These are phyloP conservation scores for Conchocele bisecta DNA, from an alignment of 2,888 invertebrate genomes.

Conservation along the genomic window DNA sequence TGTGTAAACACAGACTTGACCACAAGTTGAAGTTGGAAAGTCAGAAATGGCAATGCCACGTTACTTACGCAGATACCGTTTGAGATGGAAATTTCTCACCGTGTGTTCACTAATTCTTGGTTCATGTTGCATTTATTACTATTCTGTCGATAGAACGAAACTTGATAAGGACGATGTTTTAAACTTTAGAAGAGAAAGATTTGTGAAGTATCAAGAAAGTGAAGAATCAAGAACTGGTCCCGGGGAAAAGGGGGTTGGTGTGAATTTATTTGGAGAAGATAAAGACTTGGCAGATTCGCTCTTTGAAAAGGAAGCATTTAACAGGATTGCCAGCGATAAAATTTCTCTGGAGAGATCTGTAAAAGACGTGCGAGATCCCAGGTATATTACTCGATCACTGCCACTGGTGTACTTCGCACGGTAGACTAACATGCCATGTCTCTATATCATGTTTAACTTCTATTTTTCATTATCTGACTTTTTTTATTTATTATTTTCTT, in stretches of 20 bases:
- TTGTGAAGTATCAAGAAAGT: conserved; percentile 59
- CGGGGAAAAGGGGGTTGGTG: conserved; percentile 79
- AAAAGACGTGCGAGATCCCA: conserved; percentile 86
- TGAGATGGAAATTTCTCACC: conserved; percentile 62
- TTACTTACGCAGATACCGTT: conserved; percentile 59
- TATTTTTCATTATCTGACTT: too few relatives aligned
- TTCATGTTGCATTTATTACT: conserved; percentile 42
- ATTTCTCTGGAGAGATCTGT: conserved; percentile 92
- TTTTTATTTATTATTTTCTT: too few relatives aligned
- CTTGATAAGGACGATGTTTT: conserved; percentile 34
- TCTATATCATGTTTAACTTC: too few relatives aligned
- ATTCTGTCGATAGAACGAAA: conserved; percentile 17
- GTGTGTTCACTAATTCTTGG: conserved; percentile 42
- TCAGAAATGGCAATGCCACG: conserved; percentile 61
- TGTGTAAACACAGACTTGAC: too few relatives aligned
- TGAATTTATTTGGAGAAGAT: conserved; percentile 83
- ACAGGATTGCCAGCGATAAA: conserved; percentile 93
- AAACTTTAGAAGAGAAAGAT: conserved; percentile 58
- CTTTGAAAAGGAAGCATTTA: conserved; percentile 92
- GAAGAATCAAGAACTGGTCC: conserved; percentile 73
- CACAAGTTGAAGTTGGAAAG: too few relatives aligned
- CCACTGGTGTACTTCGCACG: background rate
- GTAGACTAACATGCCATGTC: too few relatives aligned
- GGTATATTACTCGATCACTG: conserved; percentile 79
- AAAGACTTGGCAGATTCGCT: conserved; percentile 86